These are phyloP conservation scores for Ia io DNA, from an alignment of 2,113 vertebrate genomes.

Conservation along the genomic window DNA sequence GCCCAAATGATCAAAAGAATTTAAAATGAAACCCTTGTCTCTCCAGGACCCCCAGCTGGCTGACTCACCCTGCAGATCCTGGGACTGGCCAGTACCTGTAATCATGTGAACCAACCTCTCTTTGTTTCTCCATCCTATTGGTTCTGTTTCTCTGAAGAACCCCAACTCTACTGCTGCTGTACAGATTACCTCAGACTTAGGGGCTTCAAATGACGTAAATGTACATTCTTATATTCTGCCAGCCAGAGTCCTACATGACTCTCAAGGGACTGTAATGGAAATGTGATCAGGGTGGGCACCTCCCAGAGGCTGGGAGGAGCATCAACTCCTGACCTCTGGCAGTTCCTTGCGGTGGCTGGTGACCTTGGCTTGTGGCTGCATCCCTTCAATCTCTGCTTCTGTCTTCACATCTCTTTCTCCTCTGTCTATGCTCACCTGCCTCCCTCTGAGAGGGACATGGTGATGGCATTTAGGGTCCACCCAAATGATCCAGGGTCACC, in stretches of 20 bases:
- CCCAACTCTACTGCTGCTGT: accelerated
- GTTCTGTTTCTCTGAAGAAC: neutral
- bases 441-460: neutral
- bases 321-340: accelerated
- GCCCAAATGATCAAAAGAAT: accelerated
- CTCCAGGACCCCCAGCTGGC: neutral
- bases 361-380: accelerated
- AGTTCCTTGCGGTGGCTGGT: accelerated
- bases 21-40: accelerated
- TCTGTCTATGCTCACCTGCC: neutral
- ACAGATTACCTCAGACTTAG: accelerated
- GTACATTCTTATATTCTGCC: accelerated
- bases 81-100: accelerated
- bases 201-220: neutral
- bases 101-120: accelerated
- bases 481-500: accelerated
- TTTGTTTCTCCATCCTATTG: accelerated
- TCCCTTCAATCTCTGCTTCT: neutral
- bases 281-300: accelerated
- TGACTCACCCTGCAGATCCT: too few relatives aligned
- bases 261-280: neutral
- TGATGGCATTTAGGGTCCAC: accelerated
- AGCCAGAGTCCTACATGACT: neutral
- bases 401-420: neutral
- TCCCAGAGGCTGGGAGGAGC: accelerated